These are phyloP conservation scores for Microctonus brassicae DNA, from an alignment of 2,888 invertebrate genomes.

Conservation along the genomic window DNA sequence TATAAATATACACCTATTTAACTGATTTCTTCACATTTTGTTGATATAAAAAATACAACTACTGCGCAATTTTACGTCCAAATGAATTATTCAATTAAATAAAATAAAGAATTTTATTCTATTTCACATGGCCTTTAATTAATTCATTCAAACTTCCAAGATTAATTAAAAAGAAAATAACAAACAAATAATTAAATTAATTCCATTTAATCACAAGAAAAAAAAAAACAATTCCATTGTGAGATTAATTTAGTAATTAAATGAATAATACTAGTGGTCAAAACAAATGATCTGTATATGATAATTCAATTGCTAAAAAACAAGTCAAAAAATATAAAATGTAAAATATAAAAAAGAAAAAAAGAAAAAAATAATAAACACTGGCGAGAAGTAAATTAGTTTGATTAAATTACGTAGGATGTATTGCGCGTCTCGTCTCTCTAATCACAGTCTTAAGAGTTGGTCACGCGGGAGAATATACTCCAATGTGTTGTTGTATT, in stretches of 20 bases:
- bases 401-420: conserved; percentile 32
- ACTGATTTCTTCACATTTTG: neutral
- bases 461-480: conserved; percentile 30
- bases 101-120: too few species aligned
- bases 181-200: too few species aligned
- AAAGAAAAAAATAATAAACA: neutral
- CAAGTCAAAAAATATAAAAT: too few species aligned
- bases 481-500: too few species aligned
- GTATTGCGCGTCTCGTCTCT: conserved; percentile 39
- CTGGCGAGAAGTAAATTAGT: conserved; percentile 36
- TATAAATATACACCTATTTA: neutral
- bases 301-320: neutral
- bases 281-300: too few species aligned
- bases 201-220: too few species aligned
- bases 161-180: too few species aligned
- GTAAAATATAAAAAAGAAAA: neutral
- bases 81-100: too few species aligned
- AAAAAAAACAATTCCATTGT: neutral
- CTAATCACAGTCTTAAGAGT: conserved; percentile 44
- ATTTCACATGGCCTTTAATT: too few species aligned
- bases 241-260: neutral
- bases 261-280: too few species aligned
- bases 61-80: neutral
- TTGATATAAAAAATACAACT: neutral
- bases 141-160: too few species aligned